Evolutionary conservation across 2,888 invertebrate genomes (phyloP), one percentile per base, ranked within the genome.

Genomic region (Morpho achilles): DNA sequence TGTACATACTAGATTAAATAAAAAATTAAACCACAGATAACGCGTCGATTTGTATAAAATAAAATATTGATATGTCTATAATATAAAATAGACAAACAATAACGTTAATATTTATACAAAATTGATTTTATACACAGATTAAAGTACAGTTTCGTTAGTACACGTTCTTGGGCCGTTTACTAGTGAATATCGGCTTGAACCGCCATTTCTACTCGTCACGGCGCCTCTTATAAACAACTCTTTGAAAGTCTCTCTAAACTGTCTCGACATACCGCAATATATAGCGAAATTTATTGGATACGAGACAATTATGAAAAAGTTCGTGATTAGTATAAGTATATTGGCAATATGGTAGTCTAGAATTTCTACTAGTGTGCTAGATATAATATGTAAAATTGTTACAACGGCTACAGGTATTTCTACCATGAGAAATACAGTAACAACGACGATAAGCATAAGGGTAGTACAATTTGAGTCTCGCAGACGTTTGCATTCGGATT

Each of bases 271-370:
- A 23, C 97, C 97, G 79, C 98, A 98, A 76, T 98, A 98, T 67
- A 98, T 97, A 61, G 97, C 98, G 75, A 98, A 98, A 81, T 98
- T 98, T 59, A 98, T 95, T 8, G 97, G 97, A 83, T 98, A 98
- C 50, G 96, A 96, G 45, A 97, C 93, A 60, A 97, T 95, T 62
- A 98, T 96, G 79, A 97, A 95, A 86, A 98, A 97, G 87, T 98
- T 98, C 8, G 96, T 96, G 75, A 97, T 94, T 62, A 96, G 80
- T 59, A 96, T 95, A 63, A 96, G 91, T 23, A 95, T 92, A 75
- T 96, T 96, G 10, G 96, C 95, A 54, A 95, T 93, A 66, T 94
- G 91, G 72, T 96, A 96, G 82, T 96, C 94, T 50, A 96, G 79
- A 66, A 96, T 94, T 70, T 94, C 93, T 8, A 92, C 93, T 50